Percentiles rank a stretch among this genome's conserved stretches.
These are phyloP conservation scores for Thunnus thynnus DNA, from an alignment of 2,113 vertebrate species.

Conservation along the genomic window DNA sequence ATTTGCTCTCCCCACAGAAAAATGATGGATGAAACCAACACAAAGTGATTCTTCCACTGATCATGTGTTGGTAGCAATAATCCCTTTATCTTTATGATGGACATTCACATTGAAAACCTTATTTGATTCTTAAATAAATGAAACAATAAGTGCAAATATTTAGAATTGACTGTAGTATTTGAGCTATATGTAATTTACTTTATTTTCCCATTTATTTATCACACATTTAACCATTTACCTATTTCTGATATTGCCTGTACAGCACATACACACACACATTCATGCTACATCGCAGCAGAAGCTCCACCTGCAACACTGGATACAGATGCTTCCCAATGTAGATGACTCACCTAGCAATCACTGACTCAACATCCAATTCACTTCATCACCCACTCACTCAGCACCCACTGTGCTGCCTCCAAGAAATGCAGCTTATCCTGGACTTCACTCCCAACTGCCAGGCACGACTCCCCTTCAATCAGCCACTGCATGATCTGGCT, in stretches of 20 bases:
- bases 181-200: too few relatives aligned
- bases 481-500: conserved; percentile 42
- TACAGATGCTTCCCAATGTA: not conserved
- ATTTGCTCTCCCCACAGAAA: too few relatives aligned
- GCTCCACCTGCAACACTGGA: not conserved
- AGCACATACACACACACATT: too few relatives aligned
- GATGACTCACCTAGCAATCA: conserved; percentile 39
- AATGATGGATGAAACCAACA: too few relatives aligned
- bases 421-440: conserved; percentile 86
- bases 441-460: conserved; percentile 85
- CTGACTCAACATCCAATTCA: conserved; percentile 27
- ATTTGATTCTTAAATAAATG: too few relatives aligned
- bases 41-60: too few relatives aligned
- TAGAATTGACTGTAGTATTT: too few relatives aligned
- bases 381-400: conserved; percentile 47
- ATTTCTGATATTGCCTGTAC: not conserved
- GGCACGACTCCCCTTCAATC: conserved; percentile 40
- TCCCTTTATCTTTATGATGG: too few relatives aligned
- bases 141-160: too few relatives aligned
- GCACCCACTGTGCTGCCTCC: conserved; percentile 62
- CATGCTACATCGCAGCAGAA: not conserved
- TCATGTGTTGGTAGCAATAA: too few relatives aligned
- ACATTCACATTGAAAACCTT: too few relatives aligned
- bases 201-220: too few relatives aligned
- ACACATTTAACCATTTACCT: not conserved